Evolutionary conservation across 2,113 vertebrate genomes (phyloP).

Genomic region (Accipiter cooperii): DNA sequence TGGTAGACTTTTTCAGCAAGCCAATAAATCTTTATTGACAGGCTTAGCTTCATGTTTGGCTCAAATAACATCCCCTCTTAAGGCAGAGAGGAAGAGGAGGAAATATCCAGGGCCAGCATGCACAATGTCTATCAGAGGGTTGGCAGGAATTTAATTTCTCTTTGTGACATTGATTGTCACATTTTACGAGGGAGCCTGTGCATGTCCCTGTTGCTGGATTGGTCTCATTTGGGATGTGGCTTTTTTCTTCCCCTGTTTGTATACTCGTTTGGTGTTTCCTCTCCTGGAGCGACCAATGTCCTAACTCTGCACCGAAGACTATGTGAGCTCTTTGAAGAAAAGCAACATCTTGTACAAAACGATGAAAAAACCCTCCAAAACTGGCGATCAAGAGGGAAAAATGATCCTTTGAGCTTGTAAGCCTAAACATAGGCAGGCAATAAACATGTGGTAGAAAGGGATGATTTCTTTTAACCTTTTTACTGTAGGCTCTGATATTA

Average conservation of each 20-base stretch:
- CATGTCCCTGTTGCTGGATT: background rate
- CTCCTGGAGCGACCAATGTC: background rate
- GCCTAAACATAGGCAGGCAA: background rate
- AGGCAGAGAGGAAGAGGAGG: background rate
- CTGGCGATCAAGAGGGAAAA: background rate
- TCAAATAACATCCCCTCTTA: background rate
- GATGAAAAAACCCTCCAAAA: background rate
- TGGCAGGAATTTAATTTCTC: background rate
- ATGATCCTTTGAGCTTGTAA: background rate
- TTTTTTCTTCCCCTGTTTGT: background rate
- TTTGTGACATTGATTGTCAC: background rate
- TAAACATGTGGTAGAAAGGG: background rate
- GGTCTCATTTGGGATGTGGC: background rate
- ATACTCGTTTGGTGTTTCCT: background rate
- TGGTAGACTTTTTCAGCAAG: background rate
- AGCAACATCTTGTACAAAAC: background rate
- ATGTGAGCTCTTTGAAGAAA: background rate
- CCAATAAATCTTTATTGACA: background rate
- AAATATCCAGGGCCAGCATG: background rate
- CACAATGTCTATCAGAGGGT: background rate
- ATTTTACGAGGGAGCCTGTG: background rate
- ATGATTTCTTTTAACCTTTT: constrained; percentile 21
- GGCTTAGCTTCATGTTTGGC: background rate
- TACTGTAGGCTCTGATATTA: background rate
- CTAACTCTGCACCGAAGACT: background rate